These are phyloP conservation scores for Nasonia vitripennis DNA, from an alignment of 1,140 invertebrate species.

Conservation along the genomic window DNA sequence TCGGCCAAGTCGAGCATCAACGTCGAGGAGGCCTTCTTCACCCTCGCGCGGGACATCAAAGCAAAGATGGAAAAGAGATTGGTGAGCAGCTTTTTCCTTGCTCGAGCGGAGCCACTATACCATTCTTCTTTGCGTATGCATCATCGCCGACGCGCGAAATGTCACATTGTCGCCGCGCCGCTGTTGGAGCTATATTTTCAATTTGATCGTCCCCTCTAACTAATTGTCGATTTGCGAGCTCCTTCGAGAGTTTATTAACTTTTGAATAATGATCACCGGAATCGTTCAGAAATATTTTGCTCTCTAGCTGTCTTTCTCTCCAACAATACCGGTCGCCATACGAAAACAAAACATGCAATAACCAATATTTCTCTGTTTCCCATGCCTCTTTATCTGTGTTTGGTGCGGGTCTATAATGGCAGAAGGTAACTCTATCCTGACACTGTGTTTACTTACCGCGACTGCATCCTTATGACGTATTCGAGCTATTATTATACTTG, in stretches of 20 bases:
- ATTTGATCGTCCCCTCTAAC: not conserved
- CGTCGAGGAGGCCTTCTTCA: constrained; percentile 94
- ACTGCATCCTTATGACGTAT: constrained; percentile 54
- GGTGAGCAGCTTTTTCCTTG: constrained; percentile 77
- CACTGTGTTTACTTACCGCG: constrained; percentile 59
- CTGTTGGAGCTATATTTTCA: constrained; percentile 15
- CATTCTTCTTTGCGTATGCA: not conserved
- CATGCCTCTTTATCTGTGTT: constrained; percentile 72
- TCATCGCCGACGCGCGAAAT: not conserved
- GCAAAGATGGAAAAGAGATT: constrained; percentile 97
- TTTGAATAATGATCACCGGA: not conserved
- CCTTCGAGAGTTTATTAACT: not conserved
- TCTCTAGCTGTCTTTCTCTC: not conserved
- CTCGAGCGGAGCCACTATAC: not conserved
- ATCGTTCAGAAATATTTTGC: not conserved
- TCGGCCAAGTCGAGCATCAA: constrained; percentile 94
- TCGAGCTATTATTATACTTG: constrained; percentile 55
- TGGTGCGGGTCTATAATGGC: constrained; percentile 72
- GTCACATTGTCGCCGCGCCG: not conserved
- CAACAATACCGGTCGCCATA: constrained; percentile 14
- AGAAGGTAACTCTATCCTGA: constrained; percentile 74
- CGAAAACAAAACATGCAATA: constrained; percentile 57
- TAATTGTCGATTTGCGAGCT: not conserved
- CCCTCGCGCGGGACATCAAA: constrained; percentile 95
- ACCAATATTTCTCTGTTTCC: constrained; percentile 73